Base-by-base conservation (phyloP, 2,113 vertebrate genomes). In the Phocoena phocoena region DNA sequence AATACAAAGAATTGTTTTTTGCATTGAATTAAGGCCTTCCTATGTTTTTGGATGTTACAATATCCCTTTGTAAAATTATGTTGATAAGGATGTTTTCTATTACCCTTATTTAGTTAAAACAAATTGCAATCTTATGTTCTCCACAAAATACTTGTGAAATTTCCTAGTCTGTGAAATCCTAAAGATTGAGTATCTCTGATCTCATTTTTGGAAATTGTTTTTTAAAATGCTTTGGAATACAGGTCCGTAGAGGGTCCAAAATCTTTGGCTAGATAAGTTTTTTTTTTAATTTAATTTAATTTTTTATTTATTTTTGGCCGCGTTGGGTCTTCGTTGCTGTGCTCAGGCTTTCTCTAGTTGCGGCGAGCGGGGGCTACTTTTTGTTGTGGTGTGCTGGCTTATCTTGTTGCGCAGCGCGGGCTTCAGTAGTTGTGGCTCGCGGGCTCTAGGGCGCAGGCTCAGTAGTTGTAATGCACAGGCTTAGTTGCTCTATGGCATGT, bases 1-100 rank as follows among this genome's bases (percentile, higher is more conserved):
- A 83, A 9, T 41, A 85, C 80, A 77, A 95, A 88, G 70, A 71
- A 68, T 96, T 96, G 55, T 23, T 47, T 47, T 93, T 96, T 93
- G 50, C 23, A 28, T 50, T 88, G 70, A 95, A 86, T 91, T 82
- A 82, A 82, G 55, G 18, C 17, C 92, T 73, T 55, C 25, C 15
- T 96, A 6, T 38, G 5, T 68, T 84, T 84, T 95, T 77, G 76
- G 38, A 13, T 90, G 1, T 47, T 88, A 79, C 88, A 90, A 94
- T 94, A 79, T 20, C 65, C n/a, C 89, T 90, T 60, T 96, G 47
- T 83, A 90, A 85, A 95, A 63, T 77, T 31, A 79, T 73, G 11
- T 83, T 93, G 36, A 71, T 83, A 80, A 60, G 41, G 70, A 62
- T 84, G 17, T 83, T 93, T 91, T 80, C 33, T 90, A 62, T 44